Evolutionary conservation across 2,888 invertebrate genomes (phyloP).

Genomic region (Leptopilina drosophilae): DNA sequence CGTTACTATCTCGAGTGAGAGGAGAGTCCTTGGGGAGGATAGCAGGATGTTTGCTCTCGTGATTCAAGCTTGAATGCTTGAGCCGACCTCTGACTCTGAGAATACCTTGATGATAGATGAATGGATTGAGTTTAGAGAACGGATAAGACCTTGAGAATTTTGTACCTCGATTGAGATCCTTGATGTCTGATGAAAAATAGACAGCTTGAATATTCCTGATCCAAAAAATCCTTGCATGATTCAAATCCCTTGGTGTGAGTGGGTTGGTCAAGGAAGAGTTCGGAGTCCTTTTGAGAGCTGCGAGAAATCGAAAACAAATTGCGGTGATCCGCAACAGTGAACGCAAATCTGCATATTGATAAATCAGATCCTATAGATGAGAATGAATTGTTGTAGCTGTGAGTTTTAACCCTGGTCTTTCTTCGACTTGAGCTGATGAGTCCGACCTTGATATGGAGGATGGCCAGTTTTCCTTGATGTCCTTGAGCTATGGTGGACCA

Average conservation of each 20-base stretch:
- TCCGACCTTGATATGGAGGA: background rate
- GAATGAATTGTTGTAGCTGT: background rate
- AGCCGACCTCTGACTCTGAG: background rate
- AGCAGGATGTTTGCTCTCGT: background rate
- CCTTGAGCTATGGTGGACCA: no score
- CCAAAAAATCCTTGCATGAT: background rate
- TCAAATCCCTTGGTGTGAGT: background rate
- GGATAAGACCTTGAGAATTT: background rate
- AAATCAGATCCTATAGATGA: background rate
- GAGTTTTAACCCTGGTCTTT: background rate
- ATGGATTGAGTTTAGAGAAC: background rate
- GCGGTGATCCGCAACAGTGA: background rate
- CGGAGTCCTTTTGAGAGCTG: background rate
- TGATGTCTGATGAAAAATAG: background rate
- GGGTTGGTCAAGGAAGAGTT: background rate
- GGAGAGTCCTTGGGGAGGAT: conserved; percentile 47
- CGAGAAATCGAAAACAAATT: background rate
- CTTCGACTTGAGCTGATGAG: background rate
- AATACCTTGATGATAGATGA: background rate
- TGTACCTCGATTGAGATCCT: background rate
- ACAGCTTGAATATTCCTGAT: background rate
- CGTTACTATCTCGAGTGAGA: conserved; percentile 10
- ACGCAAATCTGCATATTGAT: background rate
- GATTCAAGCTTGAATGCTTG: no score
- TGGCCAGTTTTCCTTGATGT: no score